Base-by-base conservation (phyloP, 2,113 vertebrate genomes). In the Aix galericulata region DNA sequence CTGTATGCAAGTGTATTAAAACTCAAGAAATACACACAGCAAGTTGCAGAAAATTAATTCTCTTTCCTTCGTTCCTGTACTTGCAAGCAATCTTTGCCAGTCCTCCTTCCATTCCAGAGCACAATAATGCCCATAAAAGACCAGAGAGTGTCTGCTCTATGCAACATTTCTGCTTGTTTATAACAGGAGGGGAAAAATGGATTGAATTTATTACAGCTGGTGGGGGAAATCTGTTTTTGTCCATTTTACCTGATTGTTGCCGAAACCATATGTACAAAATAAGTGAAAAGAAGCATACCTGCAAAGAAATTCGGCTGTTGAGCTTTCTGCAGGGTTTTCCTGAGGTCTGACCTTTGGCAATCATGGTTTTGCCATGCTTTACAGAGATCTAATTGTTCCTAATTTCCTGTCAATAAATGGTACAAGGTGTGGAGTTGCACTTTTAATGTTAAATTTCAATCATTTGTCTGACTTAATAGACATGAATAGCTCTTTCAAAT, bases 351-450 rank as follows among this genome's bases (percentile, higher is more conserved):
- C 95, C 96, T 95, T 93, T 29, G 20, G 77, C 93, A 95, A 92
- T 95, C 93, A 84, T 20, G 73, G 79, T 34, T 93, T 88, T 95
- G 93, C 96, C 88, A 94, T 97, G 96, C 94, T 95, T 97, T 96
- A 96, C 96, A 97, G 96, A 98, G 97, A 97, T 96, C 95, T 98
- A 97, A 98, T 98, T 98, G 97, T 97, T 98, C 89, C 96, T 97
- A 97, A 98, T 98, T 98, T 98, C 98, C 98, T 98, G 97, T 71
- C 50, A 14, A 88, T 98, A 98, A 98, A 98, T 97, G 96, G 95
- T 97, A 97, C 97, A 98, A 98, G 97, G 98, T 98, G 97, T 96
- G 95, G 95, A 95, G 79, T 26, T 93, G 93, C 77, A 73, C 97
- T 92, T 95, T 69, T 75, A 91, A 88, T 97, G 96, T 97, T 97